Conservation (phyloP, 2,888 invertebrate species). For the Augiades crinisus region DNA sequence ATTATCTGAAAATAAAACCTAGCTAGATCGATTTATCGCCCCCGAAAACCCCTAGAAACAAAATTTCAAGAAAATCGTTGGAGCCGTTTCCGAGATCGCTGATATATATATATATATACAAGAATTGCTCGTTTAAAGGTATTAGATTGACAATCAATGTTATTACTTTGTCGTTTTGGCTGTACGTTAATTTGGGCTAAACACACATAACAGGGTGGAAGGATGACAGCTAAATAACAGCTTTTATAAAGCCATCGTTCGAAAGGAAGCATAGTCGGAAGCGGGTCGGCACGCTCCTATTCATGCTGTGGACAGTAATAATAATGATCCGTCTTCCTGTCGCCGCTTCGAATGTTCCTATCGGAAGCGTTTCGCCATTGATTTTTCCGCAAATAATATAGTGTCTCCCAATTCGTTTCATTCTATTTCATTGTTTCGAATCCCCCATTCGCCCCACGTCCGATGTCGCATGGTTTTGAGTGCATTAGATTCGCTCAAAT, state of each 20-base stretch:
- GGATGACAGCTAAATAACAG: conserved; percentile 63
- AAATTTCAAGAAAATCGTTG: too few relatives aligned
- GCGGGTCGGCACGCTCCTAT: conserved; percentile 57
- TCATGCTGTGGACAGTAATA: conserved; percentile 63
- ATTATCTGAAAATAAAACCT: too few relatives aligned
- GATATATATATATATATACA: too few relatives aligned
- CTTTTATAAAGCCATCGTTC: conserved; percentile 66
- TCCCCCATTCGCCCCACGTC: conserved; percentile 43
- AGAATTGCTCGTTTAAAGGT: too few relatives aligned
- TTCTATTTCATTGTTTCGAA: conserved; percentile 40
- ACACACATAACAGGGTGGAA: conserved; percentile 14
- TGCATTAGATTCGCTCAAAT: conserved; percentile 77
- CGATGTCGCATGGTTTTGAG: conserved; percentile 70
- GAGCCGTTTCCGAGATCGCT: too few relatives aligned
- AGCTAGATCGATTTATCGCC: too few relatives aligned
- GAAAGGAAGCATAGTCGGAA: conserved; percentile 58
- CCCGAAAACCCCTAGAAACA: too few relatives aligned
- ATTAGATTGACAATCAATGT: not conserved
- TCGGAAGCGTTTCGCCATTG: conserved; percentile 74
- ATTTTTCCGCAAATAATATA: conserved; percentile 78
- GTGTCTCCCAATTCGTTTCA: conserved; percentile 50
- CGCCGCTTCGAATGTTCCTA: conserved; percentile 50
- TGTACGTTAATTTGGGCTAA: conserved; percentile 12
- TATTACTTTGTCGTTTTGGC: conserved; percentile 6
- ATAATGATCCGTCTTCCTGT: conserved; percentile 73